Base-by-base conservation (phyloP, 2,888 invertebrate species). In the Rhimphoctona megacephalus region DNA sequence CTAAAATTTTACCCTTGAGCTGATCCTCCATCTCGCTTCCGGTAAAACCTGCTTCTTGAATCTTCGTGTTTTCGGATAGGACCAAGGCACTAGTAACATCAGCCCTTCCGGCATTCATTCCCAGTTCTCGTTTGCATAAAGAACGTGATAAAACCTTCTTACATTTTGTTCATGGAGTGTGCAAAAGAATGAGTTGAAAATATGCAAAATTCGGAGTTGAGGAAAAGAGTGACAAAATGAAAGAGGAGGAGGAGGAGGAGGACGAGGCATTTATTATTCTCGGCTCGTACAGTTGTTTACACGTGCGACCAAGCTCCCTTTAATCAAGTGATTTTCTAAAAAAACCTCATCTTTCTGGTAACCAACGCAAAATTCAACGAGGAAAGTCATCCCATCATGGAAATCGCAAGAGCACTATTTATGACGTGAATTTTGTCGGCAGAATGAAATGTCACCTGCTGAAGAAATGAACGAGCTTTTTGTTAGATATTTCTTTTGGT, bases 301-400 rank as follows among this genome's bases (percentile, higher is more conserved):
- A 86, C 81, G 81, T 84, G 86, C 78, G 86, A 83, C 76, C 77
- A 72, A 86, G 64, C 64, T 86, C 69, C 72, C 86, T 86, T 81
- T 83, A 84, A 84, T 86, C 83, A 86, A 86, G 81, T 81, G 73
- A 81, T 86, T 86, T 49, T 17, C 64, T 22, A 19, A 22, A n/a
- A 43, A 39, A 69, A 81, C 11, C 33, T 36, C 46, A 36, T 70
- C 25, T 39, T 43, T 19, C 17, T 61, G 11, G 25, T 43, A 30
- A 33, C 52, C 69, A 66, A 61, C 25, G 11, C 3, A 57, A 64
- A 83, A 86, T 81, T 72, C 57, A 77, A 76, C 74, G 80, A 43
- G 14, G 57, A 86, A 76, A 86, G 70, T 86, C 76, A 72, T 81
- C 64, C 76, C 67, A 33, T 72, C 74, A 19, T 39, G 30, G 22